A percentile compares a stretch with the other conserved stretches of the same genome.
phyloP scores from a whole-genome alignment of 2,797 vertebrate species.

The Syngnathus acus region DNA sequence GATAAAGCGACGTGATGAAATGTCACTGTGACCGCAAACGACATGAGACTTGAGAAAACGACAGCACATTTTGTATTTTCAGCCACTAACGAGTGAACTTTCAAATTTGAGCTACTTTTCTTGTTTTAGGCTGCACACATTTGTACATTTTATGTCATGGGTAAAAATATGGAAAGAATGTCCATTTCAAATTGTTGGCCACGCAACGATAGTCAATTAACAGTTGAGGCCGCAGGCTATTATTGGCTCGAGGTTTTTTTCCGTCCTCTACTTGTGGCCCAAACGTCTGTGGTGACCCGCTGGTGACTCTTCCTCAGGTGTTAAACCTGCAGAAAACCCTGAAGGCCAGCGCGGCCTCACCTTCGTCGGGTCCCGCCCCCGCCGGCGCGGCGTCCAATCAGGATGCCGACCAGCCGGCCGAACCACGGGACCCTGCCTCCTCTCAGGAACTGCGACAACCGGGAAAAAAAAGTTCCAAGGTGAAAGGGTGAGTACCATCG shows the following conservation, averaged over 20 bases:
- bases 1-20: background rate
- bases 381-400: conserved; percentile 84
- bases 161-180: no score
- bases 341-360: conserved; percentile 83
- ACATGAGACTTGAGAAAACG: no score
- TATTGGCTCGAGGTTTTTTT: no score
- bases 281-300: background rate
- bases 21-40: background rate
- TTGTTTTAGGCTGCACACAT: background rate
- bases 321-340: conserved; percentile 96
- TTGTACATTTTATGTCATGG: background rate
- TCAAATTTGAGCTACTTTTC: background rate
- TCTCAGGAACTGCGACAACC: conserved; percentile 91
- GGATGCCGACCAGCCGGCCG: conserved; percentile 73
- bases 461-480: conserved; percentile 95
- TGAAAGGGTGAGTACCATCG: conserved; percentile 83
- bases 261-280: no score
- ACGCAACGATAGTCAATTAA: no score
- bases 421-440: conserved; percentile 78
- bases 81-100: background rate
- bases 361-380: conserved; percentile 76
- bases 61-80: background rate
- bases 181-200: no score
- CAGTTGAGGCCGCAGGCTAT: no score
- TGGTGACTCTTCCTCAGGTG: conserved; percentile 66